A percentile compares a stretch with the other conserved stretches of the same genome.
Evolutionary conservation across 2,888 invertebrate genomes (phyloP).

Genomic region (Baronia brevicornis): DNA sequence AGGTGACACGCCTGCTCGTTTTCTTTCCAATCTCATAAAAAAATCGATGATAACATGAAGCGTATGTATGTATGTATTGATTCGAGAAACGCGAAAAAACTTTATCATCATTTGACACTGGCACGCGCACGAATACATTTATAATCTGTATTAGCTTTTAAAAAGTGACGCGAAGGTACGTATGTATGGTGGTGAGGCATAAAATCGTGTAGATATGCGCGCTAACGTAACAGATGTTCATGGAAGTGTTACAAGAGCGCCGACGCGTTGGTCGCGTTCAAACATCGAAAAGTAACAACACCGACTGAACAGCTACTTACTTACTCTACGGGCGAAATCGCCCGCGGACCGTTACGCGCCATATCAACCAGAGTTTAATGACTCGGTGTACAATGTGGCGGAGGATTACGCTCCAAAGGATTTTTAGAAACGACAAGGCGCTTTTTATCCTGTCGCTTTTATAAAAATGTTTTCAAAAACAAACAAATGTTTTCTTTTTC

Average conservation of each 20-base stretch:
- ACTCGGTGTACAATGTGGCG: conserved; percentile 37
- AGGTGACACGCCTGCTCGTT: too few species aligned
- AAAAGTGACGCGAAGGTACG: conserved; percentile 3
- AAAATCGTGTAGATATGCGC: conserved; percentile 10
- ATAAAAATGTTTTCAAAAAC: conserved; percentile 7
- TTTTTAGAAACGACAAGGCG: conserved; percentile 14
- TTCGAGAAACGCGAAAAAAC: too few species aligned
- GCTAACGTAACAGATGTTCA: conserved; percentile 13
- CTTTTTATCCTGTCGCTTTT: conserved; percentile 8
- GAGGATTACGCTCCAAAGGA: conserved; percentile 26
- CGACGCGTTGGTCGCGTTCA: conserved; percentile 24
- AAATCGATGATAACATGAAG: too few species aligned
- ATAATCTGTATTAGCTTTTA: too few species aligned
- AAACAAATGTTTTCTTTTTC: conserved; percentile 11
- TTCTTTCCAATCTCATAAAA: too few species aligned
- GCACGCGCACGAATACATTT: too few species aligned
- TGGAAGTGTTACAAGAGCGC: conserved; percentile 8
- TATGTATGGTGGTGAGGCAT: too few species aligned
- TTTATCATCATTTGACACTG: too few species aligned
- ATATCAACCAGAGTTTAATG: conserved; percentile 42
- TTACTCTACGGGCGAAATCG: conserved; percentile 17
- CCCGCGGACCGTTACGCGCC: conserved; percentile 37
- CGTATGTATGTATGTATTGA: too few species aligned
- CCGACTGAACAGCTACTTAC: conserved; percentile 27
- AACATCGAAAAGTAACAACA: conserved; percentile 23